phyloP scores from a whole-genome alignment of 2,888 invertebrate genomes.

The Cheiracanthium punctorium region DNA sequence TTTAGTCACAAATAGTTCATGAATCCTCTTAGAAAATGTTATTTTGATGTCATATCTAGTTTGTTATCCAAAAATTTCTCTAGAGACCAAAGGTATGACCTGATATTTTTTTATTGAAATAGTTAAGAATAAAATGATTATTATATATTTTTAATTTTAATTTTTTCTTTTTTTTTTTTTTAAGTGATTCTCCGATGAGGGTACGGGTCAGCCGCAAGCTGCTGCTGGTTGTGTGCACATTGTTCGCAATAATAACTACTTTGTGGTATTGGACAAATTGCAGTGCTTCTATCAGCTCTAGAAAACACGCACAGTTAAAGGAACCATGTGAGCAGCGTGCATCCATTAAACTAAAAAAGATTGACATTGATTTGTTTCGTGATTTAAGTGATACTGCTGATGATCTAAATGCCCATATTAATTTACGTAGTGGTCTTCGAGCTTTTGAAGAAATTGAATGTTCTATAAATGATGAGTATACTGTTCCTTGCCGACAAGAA shows the following conservation, averaged over 20 bases:
- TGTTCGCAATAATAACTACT: slow-evolving; percentile 35
- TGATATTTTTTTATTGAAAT: not conserved
- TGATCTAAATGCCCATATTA: slow-evolving; percentile 21
- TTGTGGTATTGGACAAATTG: slow-evolving; percentile 61
- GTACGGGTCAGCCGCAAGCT: slow-evolving; percentile 61
- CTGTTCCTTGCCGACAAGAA: slow-evolving; percentile 86
- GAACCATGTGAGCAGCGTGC: slow-evolving; percentile 18
- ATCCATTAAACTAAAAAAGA: slow-evolving; percentile 13
- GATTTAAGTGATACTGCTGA: slow-evolving; percentile 36
- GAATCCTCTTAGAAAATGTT: not conserved
- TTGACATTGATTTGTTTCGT: slow-evolving; percentile 38
- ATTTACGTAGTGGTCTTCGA: slow-evolving; percentile 23
- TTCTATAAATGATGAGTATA: slow-evolving; percentile 90
- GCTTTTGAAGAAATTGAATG: slow-evolving; percentile 78
- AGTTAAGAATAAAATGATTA: not conserved
- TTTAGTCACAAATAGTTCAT: not conserved
- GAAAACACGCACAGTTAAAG: slow-evolving; percentile 29
- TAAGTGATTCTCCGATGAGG: slow-evolving; percentile 63
- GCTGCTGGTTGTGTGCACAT: slow-evolving; percentile 49
- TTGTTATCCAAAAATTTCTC: not conserved
- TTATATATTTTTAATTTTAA: too few species aligned
- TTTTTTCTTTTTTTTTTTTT: slow-evolving; percentile 12
- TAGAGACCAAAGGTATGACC: not conserved
- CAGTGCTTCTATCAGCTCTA: not conserved
- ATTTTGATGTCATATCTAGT: not conserved